phyloP scores from a whole-genome alignment of 2,113 vertebrate species.

The Rhinopithecus roxellana region DNA sequence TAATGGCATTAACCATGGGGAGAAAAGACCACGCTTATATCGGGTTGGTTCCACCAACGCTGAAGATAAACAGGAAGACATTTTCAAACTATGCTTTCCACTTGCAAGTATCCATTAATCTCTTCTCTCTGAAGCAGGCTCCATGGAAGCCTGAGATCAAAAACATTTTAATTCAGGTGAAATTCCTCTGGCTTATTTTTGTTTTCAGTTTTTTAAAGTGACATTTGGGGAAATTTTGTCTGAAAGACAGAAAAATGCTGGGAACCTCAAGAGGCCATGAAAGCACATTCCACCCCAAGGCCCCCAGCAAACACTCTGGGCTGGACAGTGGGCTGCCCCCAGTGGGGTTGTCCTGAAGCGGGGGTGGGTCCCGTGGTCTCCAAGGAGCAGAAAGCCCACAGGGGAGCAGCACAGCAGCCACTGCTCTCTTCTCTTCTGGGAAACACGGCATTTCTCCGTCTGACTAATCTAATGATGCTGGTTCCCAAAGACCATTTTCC shows the following conservation, averaged over 20 bases:
- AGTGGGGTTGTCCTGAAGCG: fast-evolving
- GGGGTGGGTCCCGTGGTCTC: not conserved
- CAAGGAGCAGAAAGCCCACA: not conserved
- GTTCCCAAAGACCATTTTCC: conserved; percentile 28
- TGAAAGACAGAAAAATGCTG: not conserved
- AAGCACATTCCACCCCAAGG: no score
- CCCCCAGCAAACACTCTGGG: not conserved
- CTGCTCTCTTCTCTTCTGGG: conserved; percentile 62
- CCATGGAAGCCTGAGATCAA: conserved; percentile 74
- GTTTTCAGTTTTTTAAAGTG: not conserved
- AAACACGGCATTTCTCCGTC: conserved; percentile 8
- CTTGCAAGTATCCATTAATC: conserved; percentile 74
- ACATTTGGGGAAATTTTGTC: not conserved
- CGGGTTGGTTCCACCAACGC: conserved; percentile 30
- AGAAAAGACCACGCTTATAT: not conserved
- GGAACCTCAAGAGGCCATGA: not conserved
- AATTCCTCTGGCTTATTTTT: not conserved
- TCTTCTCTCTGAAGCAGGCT: conserved; percentile 78
- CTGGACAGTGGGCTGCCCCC: not conserved
- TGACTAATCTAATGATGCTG: not conserved
- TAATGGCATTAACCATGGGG: not conserved
- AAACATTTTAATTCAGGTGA: conserved; percentile 77
- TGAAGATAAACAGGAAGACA: conserved; percentile 62
- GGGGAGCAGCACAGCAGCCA: not conserved
- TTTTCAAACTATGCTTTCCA: conserved; percentile 61